phyloP scores from a whole-genome alignment of 2,888 invertebrate species.

The Blastobasis lacticolella region DNA sequence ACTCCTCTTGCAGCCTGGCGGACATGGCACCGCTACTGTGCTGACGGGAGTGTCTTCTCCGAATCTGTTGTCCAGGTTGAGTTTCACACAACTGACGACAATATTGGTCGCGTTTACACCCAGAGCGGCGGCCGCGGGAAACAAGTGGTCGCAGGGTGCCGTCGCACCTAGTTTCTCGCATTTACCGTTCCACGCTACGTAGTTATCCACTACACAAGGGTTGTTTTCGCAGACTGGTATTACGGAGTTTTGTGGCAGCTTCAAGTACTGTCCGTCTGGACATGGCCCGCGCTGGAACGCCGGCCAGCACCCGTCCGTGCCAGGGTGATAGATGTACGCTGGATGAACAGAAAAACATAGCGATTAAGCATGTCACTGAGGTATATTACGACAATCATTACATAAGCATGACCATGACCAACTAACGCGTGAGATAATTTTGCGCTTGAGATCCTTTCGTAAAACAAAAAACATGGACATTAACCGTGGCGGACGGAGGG shows the following conservation, averaged over 20 bases:
- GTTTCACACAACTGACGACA: constrained; percentile 70
- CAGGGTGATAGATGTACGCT: constrained; percentile 77
- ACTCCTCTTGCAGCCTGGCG: constrained; percentile 46
- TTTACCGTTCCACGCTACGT: constrained; percentile 52
- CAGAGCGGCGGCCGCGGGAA: constrained; percentile 52
- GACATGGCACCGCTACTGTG: constrained; percentile 20
- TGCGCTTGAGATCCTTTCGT: too few relatives aligned
- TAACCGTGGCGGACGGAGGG: too few relatives aligned
- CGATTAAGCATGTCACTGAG: too few relatives aligned
- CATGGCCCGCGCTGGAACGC: constrained; percentile 81
- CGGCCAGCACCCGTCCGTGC: constrained; percentile 75
- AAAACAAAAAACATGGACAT: too few relatives aligned
- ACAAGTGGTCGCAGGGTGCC: constrained; percentile 50
- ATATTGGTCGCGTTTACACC: constrained; percentile 77
- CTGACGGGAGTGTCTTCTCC: constrained; percentile 15
- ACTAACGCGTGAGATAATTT: too few relatives aligned
- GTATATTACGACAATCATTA: too few relatives aligned
- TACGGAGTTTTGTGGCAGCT: constrained; percentile 61
- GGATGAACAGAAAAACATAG: constrained; percentile 18
- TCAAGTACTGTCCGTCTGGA: constrained; percentile 61
- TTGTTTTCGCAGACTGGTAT: constrained; percentile 77
- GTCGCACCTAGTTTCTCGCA: constrained; percentile 55
- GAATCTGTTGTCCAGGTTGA: constrained; percentile 38
- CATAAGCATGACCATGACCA: too few relatives aligned
- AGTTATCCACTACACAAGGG: constrained; percentile 73